Evolutionary conservation across 2,888 invertebrate genomes (phyloP), one percentile per base, ranked within the genome.

Genomic region (Tanytarsus gracilentus): DNA sequence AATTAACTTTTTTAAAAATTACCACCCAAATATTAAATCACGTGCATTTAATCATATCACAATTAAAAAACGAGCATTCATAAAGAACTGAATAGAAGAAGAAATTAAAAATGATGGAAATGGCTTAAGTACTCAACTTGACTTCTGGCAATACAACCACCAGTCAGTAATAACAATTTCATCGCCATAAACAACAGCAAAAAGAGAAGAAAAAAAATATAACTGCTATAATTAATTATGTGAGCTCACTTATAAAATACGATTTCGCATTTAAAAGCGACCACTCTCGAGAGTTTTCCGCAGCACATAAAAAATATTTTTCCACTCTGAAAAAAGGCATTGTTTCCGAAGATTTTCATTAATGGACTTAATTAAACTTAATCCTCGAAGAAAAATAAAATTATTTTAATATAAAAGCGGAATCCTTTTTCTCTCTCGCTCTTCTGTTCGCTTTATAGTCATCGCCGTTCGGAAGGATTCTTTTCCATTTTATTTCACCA

Each of bases 341-440:
- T 50, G 60, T 50, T 58, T 58, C 26, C 48, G 40, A 58, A 58
- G 58, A 58, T 58, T 58, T 58, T 58, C 60, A 21, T 49, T 60
- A 60, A 60, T 60, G 60, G 60, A 60, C 60, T 60, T 60, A 60
- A 60, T 60, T 60, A 48, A 60, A 60, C 60, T 60, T 60, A 60
- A 60, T 60, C 60, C 60, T 60, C 60, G 60, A 44, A 48, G 58
- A 56, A 58, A 58, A 58, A 58, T 58, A 58, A 58, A 58, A 40
- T 48, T 11, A 55, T 55, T 58, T 58, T 56, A 56, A 56, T 40
- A 56, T 56, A 56, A 56, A 39, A 26, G 55, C 55, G 23, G 48
- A 58, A 58, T 58, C 56, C 56, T 58, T 58, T 53, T 55, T 55
- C 8, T 23, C 5, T 7, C 16, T 1, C 33, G 3, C 16, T 36